These are phyloP conservation scores for Chrysogorgia sp. DNA, from an alignment of 92 coral and sea anemone species.

Conservation along the genomic window DNA sequence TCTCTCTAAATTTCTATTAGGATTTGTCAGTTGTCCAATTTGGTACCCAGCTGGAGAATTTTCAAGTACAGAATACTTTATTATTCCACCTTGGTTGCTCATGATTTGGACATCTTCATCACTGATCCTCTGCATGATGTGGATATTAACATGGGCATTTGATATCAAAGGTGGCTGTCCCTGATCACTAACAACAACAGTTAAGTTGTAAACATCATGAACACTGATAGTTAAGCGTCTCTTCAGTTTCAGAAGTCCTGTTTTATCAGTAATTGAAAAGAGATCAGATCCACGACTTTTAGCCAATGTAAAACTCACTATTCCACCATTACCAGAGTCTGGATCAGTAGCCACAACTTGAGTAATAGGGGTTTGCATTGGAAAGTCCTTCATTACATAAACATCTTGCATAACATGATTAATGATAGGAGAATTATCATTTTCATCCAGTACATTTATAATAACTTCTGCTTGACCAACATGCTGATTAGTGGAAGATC, in stretches of 20 bases:
- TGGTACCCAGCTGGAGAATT: slow-evolving; percentile 64
- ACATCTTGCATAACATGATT: slow-evolving; percentile 63
- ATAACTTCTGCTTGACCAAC: slow-evolving; percentile 54
- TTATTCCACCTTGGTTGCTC: slow-evolving; percentile 51
- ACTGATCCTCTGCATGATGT: slow-evolving; percentile 69
- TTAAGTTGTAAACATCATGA: slow-evolving; percentile 68
- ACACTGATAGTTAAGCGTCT: slow-evolving; percentile 66
- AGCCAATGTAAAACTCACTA: slow-evolving; percentile 52
- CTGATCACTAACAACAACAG: slow-evolving; percentile 75
- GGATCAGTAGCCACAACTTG: slow-evolving; percentile 76
- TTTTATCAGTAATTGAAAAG: slow-evolving; percentile 79
- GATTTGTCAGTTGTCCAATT: slow-evolving; percentile 57
- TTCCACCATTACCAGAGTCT: slow-evolving; percentile 81
- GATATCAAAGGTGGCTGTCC: slow-evolving; percentile 67
- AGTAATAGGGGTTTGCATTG: slow-evolving; percentile 72
- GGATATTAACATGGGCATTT: slow-evolving; percentile 60
- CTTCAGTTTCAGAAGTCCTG: slow-evolving; percentile 78
- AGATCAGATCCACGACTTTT: slow-evolving; percentile 50
- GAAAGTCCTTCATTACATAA: slow-evolving; percentile 76
- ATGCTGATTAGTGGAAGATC: slow-evolving; percentile 62
- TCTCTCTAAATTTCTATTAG: slow-evolving; percentile 55
- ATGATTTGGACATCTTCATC: slow-evolving; percentile 69
- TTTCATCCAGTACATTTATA: slow-evolving; percentile 71
- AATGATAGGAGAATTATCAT: slow-evolving; percentile 80
- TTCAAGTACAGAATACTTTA: slow-evolving; percentile 64